These are phyloP conservation scores for Myripristis jacobus DNA, from an alignment of 2,797 vertebrate species.

Conservation along the genomic window DNA sequence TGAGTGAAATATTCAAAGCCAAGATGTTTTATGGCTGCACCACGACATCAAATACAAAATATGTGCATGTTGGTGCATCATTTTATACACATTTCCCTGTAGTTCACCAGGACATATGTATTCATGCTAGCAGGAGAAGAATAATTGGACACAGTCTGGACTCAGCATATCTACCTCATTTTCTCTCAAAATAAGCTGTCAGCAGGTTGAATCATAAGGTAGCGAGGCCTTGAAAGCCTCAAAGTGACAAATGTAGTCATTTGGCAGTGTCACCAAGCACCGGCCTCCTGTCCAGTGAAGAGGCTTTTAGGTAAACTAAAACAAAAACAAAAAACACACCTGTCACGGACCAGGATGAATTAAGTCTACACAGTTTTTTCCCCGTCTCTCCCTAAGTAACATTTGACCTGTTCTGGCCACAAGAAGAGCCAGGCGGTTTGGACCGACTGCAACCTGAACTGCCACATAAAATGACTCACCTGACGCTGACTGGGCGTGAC, in stretches of 20 bases:
- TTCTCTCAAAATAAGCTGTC: slow-evolving; percentile 59
- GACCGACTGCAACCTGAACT: slow-evolving; percentile 78
- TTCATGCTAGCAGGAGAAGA: neutral
- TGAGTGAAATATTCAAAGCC: too few species aligned
- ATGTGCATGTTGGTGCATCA: too few species aligned
- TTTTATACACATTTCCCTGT: too few species aligned
- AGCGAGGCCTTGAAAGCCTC: slow-evolving; percentile 56
- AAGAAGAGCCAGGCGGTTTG: slow-evolving; percentile 67
- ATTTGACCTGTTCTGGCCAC: slow-evolving; percentile 70
- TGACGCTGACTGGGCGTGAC: slow-evolving; percentile 76
- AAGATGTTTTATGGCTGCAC: too few species aligned
- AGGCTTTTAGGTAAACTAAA: slow-evolving; percentile 58
- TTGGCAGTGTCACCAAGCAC: slow-evolving; percentile 55
- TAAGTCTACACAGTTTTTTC: slow-evolving; percentile 68
- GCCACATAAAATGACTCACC: slow-evolving; percentile 83
- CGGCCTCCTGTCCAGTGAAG: slow-evolving; percentile 45
- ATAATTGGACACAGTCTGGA: slow-evolving; percentile 41
- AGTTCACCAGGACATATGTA: too few species aligned
- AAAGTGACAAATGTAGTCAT: slow-evolving; percentile 68
- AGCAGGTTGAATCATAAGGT: slow-evolving; percentile 44
- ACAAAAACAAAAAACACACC: slow-evolving; percentile 65
- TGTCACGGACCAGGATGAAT: slow-evolving; percentile 69
- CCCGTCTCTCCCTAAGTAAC: slow-evolving; percentile 54
- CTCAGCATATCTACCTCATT: slow-evolving; percentile 31
- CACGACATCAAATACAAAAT: too few species aligned